Evolutionary conservation across 2,113 vertebrate genomes (phyloP).

Genomic region (Polyodon spathula): DNA sequence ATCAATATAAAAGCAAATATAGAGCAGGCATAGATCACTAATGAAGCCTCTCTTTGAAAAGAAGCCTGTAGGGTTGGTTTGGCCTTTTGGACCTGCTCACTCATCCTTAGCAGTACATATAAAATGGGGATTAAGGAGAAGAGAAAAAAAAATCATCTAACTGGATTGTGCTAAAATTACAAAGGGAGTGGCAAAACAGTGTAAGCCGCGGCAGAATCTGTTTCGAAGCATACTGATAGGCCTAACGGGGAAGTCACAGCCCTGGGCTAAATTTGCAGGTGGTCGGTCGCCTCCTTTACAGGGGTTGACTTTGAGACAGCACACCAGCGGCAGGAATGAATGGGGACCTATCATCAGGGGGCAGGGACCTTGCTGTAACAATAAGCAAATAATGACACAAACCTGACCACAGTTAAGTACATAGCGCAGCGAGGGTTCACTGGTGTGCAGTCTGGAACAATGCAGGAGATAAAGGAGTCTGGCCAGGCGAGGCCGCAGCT

Average conservation of each 20-base stretch:
- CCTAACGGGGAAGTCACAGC: conserved; percentile 52
- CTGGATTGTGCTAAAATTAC: conserved; percentile 47
- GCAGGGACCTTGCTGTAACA: conserved; percentile 63
- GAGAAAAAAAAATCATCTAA: conserved; percentile 42
- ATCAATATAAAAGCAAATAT: neutral
- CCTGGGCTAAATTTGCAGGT: conserved; percentile 72
- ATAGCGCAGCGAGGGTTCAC: conserved; percentile 80
- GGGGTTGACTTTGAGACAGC: conserved; percentile 78
- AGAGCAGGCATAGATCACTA: conserved; percentile 1
- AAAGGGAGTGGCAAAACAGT: conserved; percentile 49
- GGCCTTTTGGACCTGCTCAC: conserved; percentile 4
- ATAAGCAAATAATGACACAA: conserved; percentile 88
- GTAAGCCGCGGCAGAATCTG: conserved; percentile 52
- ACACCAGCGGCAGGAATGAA: conserved; percentile 64
- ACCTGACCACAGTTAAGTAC: conserved; percentile 86
- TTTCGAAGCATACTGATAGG: conserved; percentile 58
- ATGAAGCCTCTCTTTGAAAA: conserved; percentile 2
- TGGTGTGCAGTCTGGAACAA: conserved; percentile 81
- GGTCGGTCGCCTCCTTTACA: conserved; percentile 65
- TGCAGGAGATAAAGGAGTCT: conserved; percentile 63
- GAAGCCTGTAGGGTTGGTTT: conserved; percentile 4
- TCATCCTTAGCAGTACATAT: conserved; percentile 5
- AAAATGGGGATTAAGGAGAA: neutral
- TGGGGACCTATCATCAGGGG: conserved; percentile 70
- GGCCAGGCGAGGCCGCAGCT: conserved; percentile 64